Conservation (phyloP, 2,888 invertebrate species). For the Drosophila leonis region DNA sequence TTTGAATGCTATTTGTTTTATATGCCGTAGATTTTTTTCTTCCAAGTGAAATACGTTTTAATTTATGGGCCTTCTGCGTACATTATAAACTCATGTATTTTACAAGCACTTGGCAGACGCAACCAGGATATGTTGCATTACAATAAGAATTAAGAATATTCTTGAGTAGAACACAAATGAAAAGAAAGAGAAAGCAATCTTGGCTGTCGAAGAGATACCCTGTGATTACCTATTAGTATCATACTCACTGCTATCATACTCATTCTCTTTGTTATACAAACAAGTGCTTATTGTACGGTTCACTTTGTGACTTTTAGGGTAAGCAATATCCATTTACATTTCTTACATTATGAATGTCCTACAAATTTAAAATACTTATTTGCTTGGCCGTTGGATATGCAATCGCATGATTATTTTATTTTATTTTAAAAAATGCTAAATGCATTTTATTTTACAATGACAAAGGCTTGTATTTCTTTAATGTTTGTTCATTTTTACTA, state of each 20-base stretch:
- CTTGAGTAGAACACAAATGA: neutral
- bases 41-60: slow-evolving; percentile 83
- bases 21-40: slow-evolving; percentile 76
- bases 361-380: too few species aligned
- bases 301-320: too few species aligned
- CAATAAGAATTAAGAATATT: slow-evolving; percentile 45
- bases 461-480: neutral
- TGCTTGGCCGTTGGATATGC: too few species aligned
- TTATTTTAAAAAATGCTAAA: too few species aligned
- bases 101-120: slow-evolving; percentile 72
- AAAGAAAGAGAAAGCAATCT: neutral
- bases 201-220: neutral
- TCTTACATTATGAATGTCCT: too few species aligned
- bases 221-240: neutral
- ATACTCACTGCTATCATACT: neutral
- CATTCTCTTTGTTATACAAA: neutral
- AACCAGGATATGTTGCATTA: slow-evolving; percentile 67
- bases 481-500: too few species aligned
- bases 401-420: too few species aligned
- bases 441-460: too few species aligned
- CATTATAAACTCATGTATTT: slow-evolving; percentile 70
- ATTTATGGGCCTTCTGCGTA: slow-evolving; percentile 75
- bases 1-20: slow-evolving; percentile 77
- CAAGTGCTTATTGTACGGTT: neutral
- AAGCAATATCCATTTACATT: too few species aligned